Evolutionary conservation across 2,888 invertebrate genomes (phyloP), one percentile per base, ranked within the genome.

Genomic region (Luffia ferchaultella): DNA sequence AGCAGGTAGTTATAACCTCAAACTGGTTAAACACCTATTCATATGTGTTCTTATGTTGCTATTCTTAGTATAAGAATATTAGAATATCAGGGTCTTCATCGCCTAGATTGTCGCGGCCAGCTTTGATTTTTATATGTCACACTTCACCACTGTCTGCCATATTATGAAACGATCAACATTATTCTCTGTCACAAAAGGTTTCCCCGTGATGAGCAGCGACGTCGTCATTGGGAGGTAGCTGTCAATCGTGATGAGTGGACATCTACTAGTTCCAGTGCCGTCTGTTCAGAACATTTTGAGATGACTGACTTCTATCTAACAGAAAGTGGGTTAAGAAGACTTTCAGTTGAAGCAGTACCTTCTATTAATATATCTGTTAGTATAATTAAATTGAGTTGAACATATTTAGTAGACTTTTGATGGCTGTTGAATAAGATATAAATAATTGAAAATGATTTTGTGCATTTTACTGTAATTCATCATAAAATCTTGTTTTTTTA

Each of bases 251-350:
- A 70, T 44, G 61, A 66, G 1, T 80, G 78, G 78, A 48, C 53
- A 0, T 63, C 77, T 0, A 73, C 76, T n/a, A 16, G 58, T 0
- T 76, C 70, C 1, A 79, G 78, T 60, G 63, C 71, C 0, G 73
- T 79, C 9, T 80, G 79, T 54, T 80, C 78, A 0, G 72, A 76
- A 53, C 79, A 79, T 55, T 79, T 79, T 56, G 64, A 63, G 3
- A 52, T 64, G 0, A 63, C 60, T 48, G 69, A 78, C 52, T 78
- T 79, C 52, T 78, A 77, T 51, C 54, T 76, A 41, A 80, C 79
- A 0, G 73, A 71, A 50, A 70, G 71, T 56, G 77, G 79, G 1
- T 56, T 78, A 16, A 58, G 79, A 15, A 62, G 71, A 20, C 53
- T 79, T n/a, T 67, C 67, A 0, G 44, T 62, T 1, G 63, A 70